Evolutionary conservation across 2,888 invertebrate species (phyloP).

Genomic region (Drosophila nr. perissopoda): DNA sequence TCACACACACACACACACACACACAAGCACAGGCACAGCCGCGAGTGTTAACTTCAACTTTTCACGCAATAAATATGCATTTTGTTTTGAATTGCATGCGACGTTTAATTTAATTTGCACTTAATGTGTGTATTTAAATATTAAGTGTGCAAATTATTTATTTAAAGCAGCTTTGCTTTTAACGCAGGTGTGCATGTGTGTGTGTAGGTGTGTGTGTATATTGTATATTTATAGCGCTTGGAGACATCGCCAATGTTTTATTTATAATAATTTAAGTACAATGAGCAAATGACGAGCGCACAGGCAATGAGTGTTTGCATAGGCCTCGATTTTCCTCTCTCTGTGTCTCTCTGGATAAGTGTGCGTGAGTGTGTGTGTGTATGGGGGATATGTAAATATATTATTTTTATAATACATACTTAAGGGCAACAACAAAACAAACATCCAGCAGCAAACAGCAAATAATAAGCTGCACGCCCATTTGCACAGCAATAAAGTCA

Average conservation of each 20-base stretch:
- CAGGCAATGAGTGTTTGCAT: constrained; percentile 57
- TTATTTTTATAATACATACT: constrained; percentile 76
- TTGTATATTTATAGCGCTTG: constrained; percentile 59
- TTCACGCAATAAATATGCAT: constrained; percentile 39
- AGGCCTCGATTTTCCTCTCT: constrained; percentile 29
- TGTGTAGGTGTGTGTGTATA: neutral
- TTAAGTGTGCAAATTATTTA: constrained; percentile 60
- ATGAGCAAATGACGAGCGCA: constrained; percentile 57
- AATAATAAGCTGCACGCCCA: constrained; percentile 61
- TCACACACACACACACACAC: neutral
- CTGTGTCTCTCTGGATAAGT: neutral
- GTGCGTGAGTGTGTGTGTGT: constrained; percentile 14
- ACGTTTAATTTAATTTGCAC: constrained; percentile 65
- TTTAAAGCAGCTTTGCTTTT: constrained; percentile 45
- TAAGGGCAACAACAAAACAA: constrained; percentile 48
- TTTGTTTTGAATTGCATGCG: constrained; percentile 40
- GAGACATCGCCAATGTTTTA: constrained; percentile 66
- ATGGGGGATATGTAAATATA: constrained; percentile 66
- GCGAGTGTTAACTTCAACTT: constrained; percentile 37
- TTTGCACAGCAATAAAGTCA: constrained; percentile 80
- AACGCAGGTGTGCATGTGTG: constrained; percentile 7
- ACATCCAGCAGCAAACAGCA: constrained; percentile 22
- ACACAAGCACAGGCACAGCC: neutral
- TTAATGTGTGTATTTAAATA: constrained; percentile 59
- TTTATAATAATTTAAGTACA: constrained; percentile 70